Percentiles rank a stretch among this genome's conserved stretches.
Evolutionary conservation across 1,140 invertebrate species (phyloP).

Genomic region (Bombus terrestris): DNA sequence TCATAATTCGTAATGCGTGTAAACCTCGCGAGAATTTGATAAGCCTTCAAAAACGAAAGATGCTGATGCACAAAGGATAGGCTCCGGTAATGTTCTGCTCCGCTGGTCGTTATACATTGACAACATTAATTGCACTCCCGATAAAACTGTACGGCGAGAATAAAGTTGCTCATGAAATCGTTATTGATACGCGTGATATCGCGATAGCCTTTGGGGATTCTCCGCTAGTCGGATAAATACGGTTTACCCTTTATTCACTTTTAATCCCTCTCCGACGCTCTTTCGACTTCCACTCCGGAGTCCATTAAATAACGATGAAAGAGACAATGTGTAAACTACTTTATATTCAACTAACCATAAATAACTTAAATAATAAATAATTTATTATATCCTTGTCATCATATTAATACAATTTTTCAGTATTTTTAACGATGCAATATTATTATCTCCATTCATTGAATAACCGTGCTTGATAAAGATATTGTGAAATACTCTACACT

Average conservation of each 20-base stretch:
- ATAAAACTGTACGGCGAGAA: slow-evolving; percentile 47
- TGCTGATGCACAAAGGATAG: slow-evolving; percentile 1
- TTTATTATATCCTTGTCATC: background rate
- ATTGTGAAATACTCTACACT: too few relatives aligned
- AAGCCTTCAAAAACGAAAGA: background rate
- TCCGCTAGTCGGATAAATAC: slow-evolving; percentile 18
- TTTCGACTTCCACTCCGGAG: background rate
- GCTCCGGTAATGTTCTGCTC: slow-evolving; percentile 28
- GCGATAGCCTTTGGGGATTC: slow-evolving; percentile 19
- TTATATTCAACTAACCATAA: background rate
- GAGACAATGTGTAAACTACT: background rate
- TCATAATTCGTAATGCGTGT: background rate
- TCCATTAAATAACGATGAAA: background rate
- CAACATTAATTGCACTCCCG: slow-evolving; percentile 60
- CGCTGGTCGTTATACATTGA: slow-evolving; percentile 43
- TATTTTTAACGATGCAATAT: too few relatives aligned
- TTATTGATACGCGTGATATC: slow-evolving; percentile 59
- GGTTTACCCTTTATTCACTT: slow-evolving; percentile 38
- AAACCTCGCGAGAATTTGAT: background rate
- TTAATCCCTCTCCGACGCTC: background rate
- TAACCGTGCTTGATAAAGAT: too few relatives aligned
- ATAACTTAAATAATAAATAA: background rate
- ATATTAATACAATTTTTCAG: background rate
- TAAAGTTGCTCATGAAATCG: slow-evolving; percentile 57
- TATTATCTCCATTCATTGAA: too few relatives aligned